These are phyloP conservation scores for Gymnarchus niloticus DNA, from an alignment of 2,113 vertebrate species.

Conservation along the genomic window DNA sequence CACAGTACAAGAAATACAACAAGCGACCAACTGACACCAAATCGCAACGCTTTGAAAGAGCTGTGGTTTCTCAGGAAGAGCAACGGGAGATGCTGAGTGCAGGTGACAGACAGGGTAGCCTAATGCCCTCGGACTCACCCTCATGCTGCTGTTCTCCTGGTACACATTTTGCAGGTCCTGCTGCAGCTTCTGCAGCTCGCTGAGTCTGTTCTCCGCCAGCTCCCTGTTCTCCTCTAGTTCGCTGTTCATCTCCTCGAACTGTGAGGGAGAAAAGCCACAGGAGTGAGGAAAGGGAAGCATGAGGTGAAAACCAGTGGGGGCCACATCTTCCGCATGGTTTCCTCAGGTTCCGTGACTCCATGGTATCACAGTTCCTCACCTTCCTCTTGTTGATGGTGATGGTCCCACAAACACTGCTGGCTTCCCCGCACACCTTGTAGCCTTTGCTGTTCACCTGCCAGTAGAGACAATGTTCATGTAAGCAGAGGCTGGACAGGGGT, in stretches of 20 bases:
- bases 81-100: too few relatives aligned
- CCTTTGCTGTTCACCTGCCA: slow-evolving; percentile 93
- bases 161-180: slow-evolving; percentile 84
- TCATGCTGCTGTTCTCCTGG: slow-evolving; percentile 82
- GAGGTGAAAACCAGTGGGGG: neutral
- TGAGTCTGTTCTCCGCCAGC: slow-evolving; percentile 81
- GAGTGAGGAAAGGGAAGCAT: neutral
- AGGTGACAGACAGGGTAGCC: too few relatives aligned
- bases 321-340: too few relatives aligned
- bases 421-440: slow-evolving; percentile 91
- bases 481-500: neutral
- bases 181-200: slow-evolving; percentile 82
- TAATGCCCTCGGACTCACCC: too few relatives aligned
- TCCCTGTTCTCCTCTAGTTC: slow-evolving; percentile 92
- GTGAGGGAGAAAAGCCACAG: neutral
- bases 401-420: slow-evolving; percentile 91
- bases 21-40: neutral
- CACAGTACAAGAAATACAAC: neutral
- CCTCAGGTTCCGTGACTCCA: neutral
- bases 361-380: slow-evolving; percentile 51
- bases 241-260: slow-evolving; percentile 97
- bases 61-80: neutral
- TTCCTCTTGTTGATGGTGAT: slow-evolving; percentile 94
- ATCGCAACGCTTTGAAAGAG: neutral
- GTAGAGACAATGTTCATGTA: neutral